Percentiles rank a stretch among this genome's conserved stretches.
Conservation (phyloP, 2,797 vertebrate species). For the Phrynocephalus guinanensis region DNA sequence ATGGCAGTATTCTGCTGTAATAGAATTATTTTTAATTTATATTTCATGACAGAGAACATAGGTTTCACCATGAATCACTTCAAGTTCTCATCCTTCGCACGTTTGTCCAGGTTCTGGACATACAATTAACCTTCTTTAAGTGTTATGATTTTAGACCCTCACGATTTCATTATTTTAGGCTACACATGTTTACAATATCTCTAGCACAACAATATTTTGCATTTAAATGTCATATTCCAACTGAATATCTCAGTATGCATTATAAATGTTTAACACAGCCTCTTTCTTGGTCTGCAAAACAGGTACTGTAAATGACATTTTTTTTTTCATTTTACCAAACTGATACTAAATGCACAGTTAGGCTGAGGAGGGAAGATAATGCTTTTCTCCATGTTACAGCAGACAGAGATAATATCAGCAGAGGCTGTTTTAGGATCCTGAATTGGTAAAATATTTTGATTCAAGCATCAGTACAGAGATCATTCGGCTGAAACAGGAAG, state of each 20-base stretch:
- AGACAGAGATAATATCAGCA: neutral
- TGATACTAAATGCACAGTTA: constrained; percentile 42
- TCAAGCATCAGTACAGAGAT: neutral
- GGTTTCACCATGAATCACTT: constrained; percentile 59
- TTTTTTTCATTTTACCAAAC: constrained; percentile 11
- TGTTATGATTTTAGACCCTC: constrained; percentile 48
- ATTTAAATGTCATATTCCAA: constrained; percentile 62
- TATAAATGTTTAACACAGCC: constrained; percentile 59
- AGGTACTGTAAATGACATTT: constrained; percentile 59
- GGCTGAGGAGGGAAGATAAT: constrained; percentile 46
- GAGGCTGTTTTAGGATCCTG: neutral
- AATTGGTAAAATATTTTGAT: neutral
- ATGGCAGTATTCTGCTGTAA: constrained; percentile 65
- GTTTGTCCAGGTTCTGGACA: constrained; percentile 55
- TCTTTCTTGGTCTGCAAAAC: constrained; percentile 61
- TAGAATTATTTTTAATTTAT: constrained; percentile 69
- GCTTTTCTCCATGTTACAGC: neutral
- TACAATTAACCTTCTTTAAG: constrained; percentile 68
- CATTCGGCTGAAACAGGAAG: neutral
- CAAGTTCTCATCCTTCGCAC: constrained; percentile 59
- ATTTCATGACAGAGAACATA: constrained; percentile 65
- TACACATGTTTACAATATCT: constrained; percentile 1
- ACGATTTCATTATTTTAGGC: constrained; percentile 63
- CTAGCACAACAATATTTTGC: constrained; percentile 57
- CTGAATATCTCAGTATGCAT: constrained; percentile 38